Evolutionary conservation across 2,113 vertebrate genomes (phyloP), one percentile per base, ranked within the genome.

Genomic region (Burhinus bistriatus): DNA sequence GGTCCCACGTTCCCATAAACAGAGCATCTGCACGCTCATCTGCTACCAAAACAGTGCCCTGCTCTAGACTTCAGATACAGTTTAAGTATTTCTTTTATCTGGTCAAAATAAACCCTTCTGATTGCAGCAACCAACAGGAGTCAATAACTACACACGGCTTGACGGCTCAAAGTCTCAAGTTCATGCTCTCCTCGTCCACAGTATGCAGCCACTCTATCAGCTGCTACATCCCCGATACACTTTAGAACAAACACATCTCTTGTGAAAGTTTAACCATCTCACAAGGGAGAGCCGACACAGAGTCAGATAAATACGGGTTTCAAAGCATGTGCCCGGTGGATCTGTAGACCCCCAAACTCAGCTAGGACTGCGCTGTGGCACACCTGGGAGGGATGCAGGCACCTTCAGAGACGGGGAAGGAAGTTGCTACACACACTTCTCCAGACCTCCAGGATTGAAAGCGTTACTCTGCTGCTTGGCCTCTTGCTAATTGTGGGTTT

Each of bases 401-500:
- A 18, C 47, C 68, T 22, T 3, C 0, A 0, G 34, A n/a, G 51
- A 12, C 0, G 8, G 59, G 62, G 5, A 65, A 61, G 45, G 62
- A 77, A 55, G 66, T 5, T 47, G 36, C n/a, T 30, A 10, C 32
- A 12, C 26, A 5, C 36, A 21, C 30, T 6, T 61, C 80, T 89
- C 38, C 92, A 86, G 75, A 93, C 70, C 91, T 91, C 96, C 89
- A 95, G 97, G 64, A 97, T 80, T 87, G 93, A 98, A 98, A 98
- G 98, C 8, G 98, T 98, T 98, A 98, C 97, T 96, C 76, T 62
- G 82, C 89, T 95, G 94, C 97, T 96, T 83, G 93, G 97, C 96
- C 97, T 98, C 97, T 97, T 97, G 97, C 98, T 98, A 98, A 98
- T 98, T 98, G 97, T 95, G 97, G 97, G 97, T 98, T 98, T 98